Evolutionary conservation across 2,797 vertebrate species (phyloP), one percentile per base, ranked within the genome.

Genomic region (Aeoliscus strigatus): DNA sequence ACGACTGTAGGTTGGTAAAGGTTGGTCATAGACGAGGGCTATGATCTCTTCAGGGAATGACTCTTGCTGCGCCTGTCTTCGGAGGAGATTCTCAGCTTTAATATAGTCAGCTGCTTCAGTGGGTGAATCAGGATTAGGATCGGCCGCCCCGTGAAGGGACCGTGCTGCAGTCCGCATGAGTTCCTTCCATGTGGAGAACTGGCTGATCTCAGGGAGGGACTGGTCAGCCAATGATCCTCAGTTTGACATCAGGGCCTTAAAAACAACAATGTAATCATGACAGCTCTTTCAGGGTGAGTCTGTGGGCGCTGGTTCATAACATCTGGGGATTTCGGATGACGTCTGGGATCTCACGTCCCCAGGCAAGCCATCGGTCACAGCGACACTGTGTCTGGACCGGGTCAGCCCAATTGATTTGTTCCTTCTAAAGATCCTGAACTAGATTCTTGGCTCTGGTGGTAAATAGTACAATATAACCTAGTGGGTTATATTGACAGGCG

Each of bases 401-500:
- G 8, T 46, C 35, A 34, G 39, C 51, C 51, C 42, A 45, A 3
- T 29, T 23, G 4, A 28, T 36, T 36, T 36, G 11, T 14, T 47
- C 12, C 1, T 25, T 37, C 32, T 39, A 52, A 10, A 52, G 21
- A 17, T 38, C 27, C 2, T 30, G 50, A 4, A 52, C 24, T 1
- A 53, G 13, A 11, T 47, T 18, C 13, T 60, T 60, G 10, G 37
- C 43, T 16, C 21, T 13, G 1, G 35, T 55, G 1, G 51, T 55
- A 10, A 43, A 49, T 4, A 33, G 49, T 6, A 39, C 13, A n/a
- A 54, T 43, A 7, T 38, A 61, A 2, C 41, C 36, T 12, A 38
- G 9, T 1, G 30, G 39, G 10, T 65, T 34, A 14, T 58, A 58
- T 15, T 52, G 60, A 14, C 49, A 39, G 11, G 48, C 23, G 3